Base-by-base conservation (phyloP, 2,888 invertebrate species). In the Drosophila koepferae region DNA sequence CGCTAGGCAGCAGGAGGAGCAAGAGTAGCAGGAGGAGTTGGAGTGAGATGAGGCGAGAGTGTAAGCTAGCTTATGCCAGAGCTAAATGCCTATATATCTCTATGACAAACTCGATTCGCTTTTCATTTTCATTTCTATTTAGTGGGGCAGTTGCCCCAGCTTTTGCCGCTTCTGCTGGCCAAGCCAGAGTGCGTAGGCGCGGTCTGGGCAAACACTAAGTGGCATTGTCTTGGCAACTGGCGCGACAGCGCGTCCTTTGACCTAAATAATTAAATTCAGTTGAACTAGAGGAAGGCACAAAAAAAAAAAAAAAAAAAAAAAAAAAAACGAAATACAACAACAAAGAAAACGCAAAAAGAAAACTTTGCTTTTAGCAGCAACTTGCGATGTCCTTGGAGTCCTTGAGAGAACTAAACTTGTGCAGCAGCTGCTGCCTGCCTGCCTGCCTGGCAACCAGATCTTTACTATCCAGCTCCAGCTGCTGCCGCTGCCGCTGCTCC, bases 211-310 rank as follows among this genome's bases (percentile, higher is more conserved):
- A 63, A 41, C 46, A 69, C 71, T 63, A 78, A 82, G 81, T 84
- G 77, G 68, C 80, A 85, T 87, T 85, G 85, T 85, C 81, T 69
- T 77, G 74, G 74, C 82, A 84, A 80, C 80, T 74, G 80, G 70
- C 66, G 78, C 78, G 74, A 80, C 72, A 75, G 69, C 67, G 69
- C 67, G 72, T 81, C 83, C 77, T 86, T 83, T 88, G 88, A 87
- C 89, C 88, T 77, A 86, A 83, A 89, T 88, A 88, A 88, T 88
- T 88, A 87, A 89, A 87, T 87, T 87, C 80, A 80, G 68, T 74
- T 62, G 58, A 71, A 64, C 70, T 63, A 67, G 66, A 46, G 36
- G 38, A 38, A 28, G n/a, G 14, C 36, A 40, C 31, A 9, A 53
- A 3, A 41, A 3, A 18, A 16, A 38, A 1, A 23, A 23, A 23